phyloP scores from a whole-genome alignment of 2,797 vertebrate species.

The Prionace glauca region DNA sequence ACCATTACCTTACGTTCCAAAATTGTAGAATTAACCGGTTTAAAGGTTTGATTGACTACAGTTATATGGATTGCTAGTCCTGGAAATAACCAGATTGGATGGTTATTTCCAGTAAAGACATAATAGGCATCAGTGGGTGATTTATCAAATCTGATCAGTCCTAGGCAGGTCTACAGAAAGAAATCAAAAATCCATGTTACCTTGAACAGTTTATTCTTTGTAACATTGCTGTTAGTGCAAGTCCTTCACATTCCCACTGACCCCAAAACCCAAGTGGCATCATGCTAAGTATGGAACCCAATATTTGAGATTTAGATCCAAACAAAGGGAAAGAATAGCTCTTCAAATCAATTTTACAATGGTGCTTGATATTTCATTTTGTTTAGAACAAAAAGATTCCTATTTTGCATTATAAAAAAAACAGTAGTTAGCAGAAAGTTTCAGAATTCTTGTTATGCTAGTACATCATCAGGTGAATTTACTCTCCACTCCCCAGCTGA shows the following conservation, averaged over 20 bases:
- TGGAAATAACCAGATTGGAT: not conserved
- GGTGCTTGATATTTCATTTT: not conserved
- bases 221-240: not conserved
- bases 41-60: not conserved
- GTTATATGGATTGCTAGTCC: not conserved
- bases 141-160: not conserved
- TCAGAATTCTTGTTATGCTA: not conserved
- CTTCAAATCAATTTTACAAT: not conserved
- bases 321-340: not conserved
- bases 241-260: not conserved
- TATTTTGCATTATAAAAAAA: not conserved
- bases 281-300: not conserved
- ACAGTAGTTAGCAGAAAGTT: not conserved
- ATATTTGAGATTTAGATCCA: not conserved
- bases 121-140: not conserved
- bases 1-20: not conserved
- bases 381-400: not conserved
- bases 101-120: not conserved
- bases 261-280: not conserved
- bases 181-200: not conserved
- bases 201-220: not conserved
- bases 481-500: not conserved
- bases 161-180: not conserved
- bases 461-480: not conserved
- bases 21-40: not conserved